Evolutionary conservation across 2,797 vertebrate genomes (phyloP).

Genomic region (Enteromius radiatus): DNA sequence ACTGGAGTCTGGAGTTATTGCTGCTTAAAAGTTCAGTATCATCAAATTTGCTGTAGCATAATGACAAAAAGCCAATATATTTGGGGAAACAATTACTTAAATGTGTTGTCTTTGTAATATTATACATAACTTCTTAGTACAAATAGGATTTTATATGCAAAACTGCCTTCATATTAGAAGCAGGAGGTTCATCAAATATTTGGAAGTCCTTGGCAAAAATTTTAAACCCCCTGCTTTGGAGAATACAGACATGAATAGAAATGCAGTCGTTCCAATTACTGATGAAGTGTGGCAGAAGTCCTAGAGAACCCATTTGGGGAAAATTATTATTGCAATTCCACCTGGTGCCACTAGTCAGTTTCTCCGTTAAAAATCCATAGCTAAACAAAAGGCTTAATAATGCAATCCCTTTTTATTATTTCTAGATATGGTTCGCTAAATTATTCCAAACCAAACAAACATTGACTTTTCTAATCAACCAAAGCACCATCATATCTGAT

Average conservation of each 20-base stretch:
- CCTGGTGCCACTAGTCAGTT: neutral
- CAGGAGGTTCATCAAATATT: neutral
- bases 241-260: slow-evolving; percentile 56
- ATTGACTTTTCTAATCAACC: slow-evolving; percentile 59
- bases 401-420: slow-evolving; percentile 1
- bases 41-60: neutral
- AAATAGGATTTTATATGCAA: neutral
- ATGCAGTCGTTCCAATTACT: slow-evolving; percentile 51
- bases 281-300: neutral
- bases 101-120: neutral
- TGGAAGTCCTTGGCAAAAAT: neutral
- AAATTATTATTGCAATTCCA: neutral
- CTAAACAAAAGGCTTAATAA: slow-evolving; percentile 19
- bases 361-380: neutral
- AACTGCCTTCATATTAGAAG: neutral
- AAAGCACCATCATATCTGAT: slow-evolving; percentile 63
- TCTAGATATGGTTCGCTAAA: slow-evolving; percentile 54
- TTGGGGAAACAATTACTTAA: too few species aligned
- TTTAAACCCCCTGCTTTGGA: neutral
- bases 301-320: neutral
- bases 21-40: neutral
- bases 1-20: neutral
- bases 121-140: neutral
- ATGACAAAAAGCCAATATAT: neutral
- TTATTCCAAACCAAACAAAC: slow-evolving; percentile 61